These are phyloP conservation scores for Pedetes capensis DNA, from an alignment of 2,113 vertebrate genomes.

Conservation along the genomic window DNA sequence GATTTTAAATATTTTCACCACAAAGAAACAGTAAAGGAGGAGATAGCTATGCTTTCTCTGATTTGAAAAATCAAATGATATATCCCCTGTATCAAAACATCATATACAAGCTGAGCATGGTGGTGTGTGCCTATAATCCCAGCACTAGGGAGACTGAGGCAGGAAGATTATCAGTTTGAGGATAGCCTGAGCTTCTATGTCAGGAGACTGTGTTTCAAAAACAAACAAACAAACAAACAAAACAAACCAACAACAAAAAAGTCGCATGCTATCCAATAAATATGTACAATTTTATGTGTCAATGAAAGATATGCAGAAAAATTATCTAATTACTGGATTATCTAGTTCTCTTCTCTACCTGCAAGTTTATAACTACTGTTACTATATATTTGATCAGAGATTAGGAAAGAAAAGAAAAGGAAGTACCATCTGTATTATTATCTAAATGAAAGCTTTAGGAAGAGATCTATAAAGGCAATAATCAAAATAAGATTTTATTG, in stretches of 20 bases:
- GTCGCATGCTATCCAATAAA: not conserved
- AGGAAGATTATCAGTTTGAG: too few species aligned
- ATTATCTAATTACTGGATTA: not conserved
- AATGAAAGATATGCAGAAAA: not conserved
- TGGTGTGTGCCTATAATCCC: too few species aligned
- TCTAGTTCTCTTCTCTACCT: not conserved
- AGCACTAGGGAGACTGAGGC: too few species aligned
- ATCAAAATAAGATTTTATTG: not conserved
- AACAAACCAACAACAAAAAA: too few species aligned
- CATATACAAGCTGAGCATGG: too few species aligned
- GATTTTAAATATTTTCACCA: not conserved
- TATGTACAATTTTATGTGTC: not conserved
- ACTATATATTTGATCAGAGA: not conserved
- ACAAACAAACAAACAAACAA: too few species aligned
- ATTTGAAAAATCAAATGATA: not conserved
- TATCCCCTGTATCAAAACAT: not conserved
- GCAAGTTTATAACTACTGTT: not conserved
- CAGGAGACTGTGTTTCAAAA: too few species aligned
- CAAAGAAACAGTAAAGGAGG: not conserved
- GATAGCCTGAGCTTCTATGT: too few species aligned
- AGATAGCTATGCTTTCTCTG: not conserved
- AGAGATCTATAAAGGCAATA: not conserved
- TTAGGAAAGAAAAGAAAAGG: not conserved
- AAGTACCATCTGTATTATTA: not conserved
- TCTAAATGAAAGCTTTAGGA: not conserved